A percentile compares a stretch with the other conserved stretches of the same genome.
Evolutionary conservation across 2,113 vertebrate species (phyloP).

Genomic region (Callorhinus ursinus): DNA sequence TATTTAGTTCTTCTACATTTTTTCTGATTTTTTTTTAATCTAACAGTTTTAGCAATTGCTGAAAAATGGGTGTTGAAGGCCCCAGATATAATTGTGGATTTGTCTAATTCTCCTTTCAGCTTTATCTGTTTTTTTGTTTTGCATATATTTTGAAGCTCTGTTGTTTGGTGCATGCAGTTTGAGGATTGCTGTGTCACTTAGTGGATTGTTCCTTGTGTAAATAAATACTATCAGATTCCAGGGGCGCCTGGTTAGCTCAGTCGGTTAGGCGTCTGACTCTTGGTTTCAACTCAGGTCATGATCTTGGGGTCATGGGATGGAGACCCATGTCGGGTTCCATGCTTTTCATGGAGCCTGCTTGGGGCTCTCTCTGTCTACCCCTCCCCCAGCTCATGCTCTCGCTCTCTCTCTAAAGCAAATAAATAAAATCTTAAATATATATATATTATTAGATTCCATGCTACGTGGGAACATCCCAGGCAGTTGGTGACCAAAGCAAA

Average conservation of each 20-base stretch:
- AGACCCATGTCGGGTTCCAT: neutral
- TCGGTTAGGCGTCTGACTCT: neutral
- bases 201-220: neutral
- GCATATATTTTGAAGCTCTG: neutral
- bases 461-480: neutral
- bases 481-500: neutral
- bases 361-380: neutral
- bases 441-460: neutral
- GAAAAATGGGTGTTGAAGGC: neutral
- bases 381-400: neutral
- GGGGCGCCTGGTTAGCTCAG: neutral
- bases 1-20: neutral
- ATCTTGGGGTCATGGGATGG: neutral
- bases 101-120: conserved; percentile 32
- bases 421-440: neutral
- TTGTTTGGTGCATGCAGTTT: neutral
- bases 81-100: neutral
- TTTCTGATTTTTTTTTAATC: neutral
- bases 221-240: neutral
- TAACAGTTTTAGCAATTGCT: neutral
- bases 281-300: neutral
- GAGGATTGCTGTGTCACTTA: neutral
- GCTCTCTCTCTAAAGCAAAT: neutral
- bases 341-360: neutral
- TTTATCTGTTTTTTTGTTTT: neutral